Conservation (phyloP, 2,797 vertebrate genomes). For the Rhinophrynus dorsalis region DNA sequence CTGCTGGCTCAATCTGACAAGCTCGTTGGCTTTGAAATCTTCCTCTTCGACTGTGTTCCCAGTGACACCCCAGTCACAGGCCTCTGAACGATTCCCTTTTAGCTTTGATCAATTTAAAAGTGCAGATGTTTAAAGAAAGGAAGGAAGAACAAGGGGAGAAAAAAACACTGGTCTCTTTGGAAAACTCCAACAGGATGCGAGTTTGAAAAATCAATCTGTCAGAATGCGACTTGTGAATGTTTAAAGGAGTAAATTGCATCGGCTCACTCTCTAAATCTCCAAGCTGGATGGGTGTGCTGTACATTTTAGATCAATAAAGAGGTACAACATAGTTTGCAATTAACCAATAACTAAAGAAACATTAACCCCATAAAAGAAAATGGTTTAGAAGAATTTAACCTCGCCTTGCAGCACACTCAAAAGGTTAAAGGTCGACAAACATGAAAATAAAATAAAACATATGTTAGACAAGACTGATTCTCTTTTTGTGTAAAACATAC, state of each 20-base stretch:
- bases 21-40: constrained; percentile 65
- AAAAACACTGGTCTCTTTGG: constrained; percentile 48
- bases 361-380: no score
- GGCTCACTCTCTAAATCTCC: background rate
- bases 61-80: constrained; percentile 59
- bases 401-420: no score
- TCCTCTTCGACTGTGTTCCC: constrained; percentile 49
- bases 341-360: no score
- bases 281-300: background rate
- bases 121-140: constrained; percentile 49
- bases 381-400: no score
- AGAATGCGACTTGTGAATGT: background rate
- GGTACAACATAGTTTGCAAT: no score
- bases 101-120: constrained; percentile 69
- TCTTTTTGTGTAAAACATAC: no score
- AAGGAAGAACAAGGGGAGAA: background rate
- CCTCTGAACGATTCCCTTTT: constrained; percentile 48
- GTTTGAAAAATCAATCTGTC: background rate
- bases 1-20: constrained; percentile 56
- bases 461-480: no score
- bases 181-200: background rate
- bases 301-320: background rate
- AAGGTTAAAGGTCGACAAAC: no score
- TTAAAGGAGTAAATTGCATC: background rate
- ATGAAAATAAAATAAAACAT: no score